Evolutionary conservation across 2,113 vertebrate species (phyloP).

Genomic region (Aegypius monachus): DNA sequence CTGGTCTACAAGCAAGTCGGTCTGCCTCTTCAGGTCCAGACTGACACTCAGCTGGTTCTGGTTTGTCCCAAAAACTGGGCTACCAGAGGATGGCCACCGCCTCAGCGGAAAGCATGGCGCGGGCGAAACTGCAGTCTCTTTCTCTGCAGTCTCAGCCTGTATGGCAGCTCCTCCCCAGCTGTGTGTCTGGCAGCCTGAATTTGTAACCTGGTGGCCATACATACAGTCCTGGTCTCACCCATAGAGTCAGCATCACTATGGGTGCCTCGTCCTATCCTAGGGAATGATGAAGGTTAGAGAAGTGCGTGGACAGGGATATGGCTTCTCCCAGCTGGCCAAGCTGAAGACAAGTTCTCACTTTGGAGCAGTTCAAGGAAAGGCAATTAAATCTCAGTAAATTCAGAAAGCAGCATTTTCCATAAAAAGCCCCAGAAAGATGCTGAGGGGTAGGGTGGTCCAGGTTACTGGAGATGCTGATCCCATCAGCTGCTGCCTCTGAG

Average conservation of each 20-base stretch:
- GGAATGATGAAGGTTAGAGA: background rate
- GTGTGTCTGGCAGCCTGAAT: background rate
- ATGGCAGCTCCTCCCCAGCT: background rate
- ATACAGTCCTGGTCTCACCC: background rate
- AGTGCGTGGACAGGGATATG: background rate
- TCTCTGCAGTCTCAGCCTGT: background rate
- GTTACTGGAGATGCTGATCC: background rate
- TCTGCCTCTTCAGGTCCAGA: background rate
- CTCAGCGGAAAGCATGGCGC: background rate
- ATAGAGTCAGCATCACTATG: background rate
- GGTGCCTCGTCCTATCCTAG: background rate
- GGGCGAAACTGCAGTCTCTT: background rate
- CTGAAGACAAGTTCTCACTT: background rate
- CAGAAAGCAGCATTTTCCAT: background rate
- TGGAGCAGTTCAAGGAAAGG: background rate
- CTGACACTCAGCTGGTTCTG: background rate
- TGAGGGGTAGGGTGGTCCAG: background rate
- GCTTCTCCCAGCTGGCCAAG: background rate
- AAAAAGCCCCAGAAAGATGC: background rate
- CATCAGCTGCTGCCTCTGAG: background rate
- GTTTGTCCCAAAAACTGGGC: background rate
- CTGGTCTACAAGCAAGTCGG: background rate
- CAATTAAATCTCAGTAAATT: background rate
- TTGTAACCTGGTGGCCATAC: background rate
- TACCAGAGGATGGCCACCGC: background rate